phyloP scores from a whole-genome alignment of 2,888 invertebrate genomes.

The Blera fallax region DNA sequence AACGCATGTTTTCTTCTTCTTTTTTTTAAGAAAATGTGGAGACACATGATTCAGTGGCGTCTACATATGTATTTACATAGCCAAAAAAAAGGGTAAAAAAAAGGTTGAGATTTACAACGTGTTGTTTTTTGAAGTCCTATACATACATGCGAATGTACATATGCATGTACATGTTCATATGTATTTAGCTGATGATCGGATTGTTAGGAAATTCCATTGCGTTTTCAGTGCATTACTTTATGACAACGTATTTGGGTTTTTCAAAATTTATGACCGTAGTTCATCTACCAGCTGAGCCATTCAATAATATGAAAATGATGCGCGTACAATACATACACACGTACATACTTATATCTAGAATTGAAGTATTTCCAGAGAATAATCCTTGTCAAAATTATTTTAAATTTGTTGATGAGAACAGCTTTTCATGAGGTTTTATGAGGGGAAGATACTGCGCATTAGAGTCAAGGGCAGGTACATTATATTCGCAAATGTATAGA shows the following conservation, averaged over 20 bases:
- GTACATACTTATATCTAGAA: no score
- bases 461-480: no score
- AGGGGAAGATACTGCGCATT: no score
- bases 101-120: neutral
- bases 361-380: neutral
- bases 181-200: neutral
- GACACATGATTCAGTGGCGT: neutral
- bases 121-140: neutral
- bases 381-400: no score
- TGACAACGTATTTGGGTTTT: neutral
- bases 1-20: neutral
- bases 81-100: neutral
- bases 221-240: neutral
- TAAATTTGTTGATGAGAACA: no score
- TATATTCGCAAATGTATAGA: no score
- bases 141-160: neutral
- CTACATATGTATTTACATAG: neutral
- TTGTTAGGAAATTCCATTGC: neutral
- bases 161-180: no score
- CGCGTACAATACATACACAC: no score
- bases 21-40: neutral
- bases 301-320: neutral
- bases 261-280: neutral
- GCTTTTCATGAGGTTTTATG: no score
- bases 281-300: neutral